A percentile compares a stretch with the other conserved stretches of the same genome.
Evolutionary conservation across 2,888 invertebrate genomes (phyloP).

Genomic region (Ornithoptera alexandrae): DNA sequence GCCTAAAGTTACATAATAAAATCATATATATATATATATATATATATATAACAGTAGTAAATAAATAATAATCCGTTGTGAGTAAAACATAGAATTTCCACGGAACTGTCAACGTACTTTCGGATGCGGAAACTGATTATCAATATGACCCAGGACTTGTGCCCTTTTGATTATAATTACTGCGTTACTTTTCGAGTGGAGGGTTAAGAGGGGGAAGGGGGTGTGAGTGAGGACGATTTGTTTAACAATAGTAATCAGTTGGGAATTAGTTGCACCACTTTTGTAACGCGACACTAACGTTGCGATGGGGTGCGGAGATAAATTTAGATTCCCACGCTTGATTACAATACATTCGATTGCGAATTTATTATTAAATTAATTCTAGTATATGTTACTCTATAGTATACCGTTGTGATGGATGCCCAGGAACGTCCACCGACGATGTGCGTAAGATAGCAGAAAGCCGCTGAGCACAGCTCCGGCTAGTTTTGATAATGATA

Average conservation of each 20-base stretch:
- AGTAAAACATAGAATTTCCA: too few species aligned
- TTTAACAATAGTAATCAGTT: conserved; percentile 57
- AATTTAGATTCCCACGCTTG: conserved; percentile 60
- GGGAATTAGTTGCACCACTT: conserved; percentile 38
- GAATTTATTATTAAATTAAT: not conserved
- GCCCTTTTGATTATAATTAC: conserved; percentile 35
- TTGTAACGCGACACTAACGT: conserved; percentile 46
- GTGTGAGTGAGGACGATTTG: conserved; percentile 40
- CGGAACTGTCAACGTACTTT: too few species aligned
- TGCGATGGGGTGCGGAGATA: conserved; percentile 41
- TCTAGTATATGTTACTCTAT: not conserved
- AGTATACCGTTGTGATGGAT: not conserved
- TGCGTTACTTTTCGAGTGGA: conserved; percentile 38
- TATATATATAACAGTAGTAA: too few species aligned
- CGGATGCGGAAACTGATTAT: not conserved
- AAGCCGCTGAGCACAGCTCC: too few species aligned
- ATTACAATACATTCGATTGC: conserved; percentile 37
- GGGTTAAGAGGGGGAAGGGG: too few species aligned
- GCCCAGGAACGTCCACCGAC: not conserved
- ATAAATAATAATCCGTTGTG: too few species aligned
- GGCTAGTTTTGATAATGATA: too few species aligned
- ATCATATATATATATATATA: too few species aligned
- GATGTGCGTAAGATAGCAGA: not conserved
- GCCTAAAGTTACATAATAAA: too few species aligned
- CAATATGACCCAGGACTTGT: not conserved